Evolutionary conservation across 2,888 invertebrate species (phyloP).

Genomic region (Ephialtes manifestator): DNA sequence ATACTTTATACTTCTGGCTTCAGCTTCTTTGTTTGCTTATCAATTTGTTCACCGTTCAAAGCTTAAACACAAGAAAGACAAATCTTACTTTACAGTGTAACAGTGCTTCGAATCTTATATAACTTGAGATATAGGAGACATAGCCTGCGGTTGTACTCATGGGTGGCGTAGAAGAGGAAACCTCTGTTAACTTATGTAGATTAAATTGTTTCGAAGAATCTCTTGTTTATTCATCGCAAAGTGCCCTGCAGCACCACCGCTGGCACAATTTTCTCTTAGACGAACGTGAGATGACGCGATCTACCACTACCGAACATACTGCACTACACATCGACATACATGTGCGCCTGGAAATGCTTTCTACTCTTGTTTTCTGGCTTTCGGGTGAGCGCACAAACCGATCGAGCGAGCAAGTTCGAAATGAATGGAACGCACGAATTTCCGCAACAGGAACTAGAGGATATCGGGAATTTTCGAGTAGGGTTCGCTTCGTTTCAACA

Average conservation of each 20-base stretch:
- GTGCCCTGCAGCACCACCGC: neutral
- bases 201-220: conserved; percentile 80
- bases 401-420: conserved; percentile 37
- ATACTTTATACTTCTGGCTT: neutral
- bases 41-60: neutral
- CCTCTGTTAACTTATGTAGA: conserved; percentile 78
- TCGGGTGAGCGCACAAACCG: conserved; percentile 18
- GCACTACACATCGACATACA: neutral
- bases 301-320: conserved; percentile 17
- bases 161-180: conserved; percentile 31
- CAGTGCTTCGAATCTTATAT: conserved; percentile 26
- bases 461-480: conserved; percentile 42
- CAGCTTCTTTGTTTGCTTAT: conserved; percentile 19
- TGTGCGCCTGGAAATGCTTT: neutral
- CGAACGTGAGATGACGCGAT: conserved; percentile 32
- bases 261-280: conserved; percentile 22
- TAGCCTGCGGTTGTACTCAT: conserved; percentile 6
- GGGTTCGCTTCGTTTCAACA: conserved; percentile 28
- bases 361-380: conserved; percentile 8
- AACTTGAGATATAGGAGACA: neutral
- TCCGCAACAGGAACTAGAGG: conserved; percentile 20
- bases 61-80: neutral
- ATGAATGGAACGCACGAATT: conserved; percentile 51
- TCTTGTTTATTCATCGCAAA: conserved; percentile 79
- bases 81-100: neutral